phyloP scores from a whole-genome alignment of 2,797 vertebrate species.

The Catharus ustulatus region DNA sequence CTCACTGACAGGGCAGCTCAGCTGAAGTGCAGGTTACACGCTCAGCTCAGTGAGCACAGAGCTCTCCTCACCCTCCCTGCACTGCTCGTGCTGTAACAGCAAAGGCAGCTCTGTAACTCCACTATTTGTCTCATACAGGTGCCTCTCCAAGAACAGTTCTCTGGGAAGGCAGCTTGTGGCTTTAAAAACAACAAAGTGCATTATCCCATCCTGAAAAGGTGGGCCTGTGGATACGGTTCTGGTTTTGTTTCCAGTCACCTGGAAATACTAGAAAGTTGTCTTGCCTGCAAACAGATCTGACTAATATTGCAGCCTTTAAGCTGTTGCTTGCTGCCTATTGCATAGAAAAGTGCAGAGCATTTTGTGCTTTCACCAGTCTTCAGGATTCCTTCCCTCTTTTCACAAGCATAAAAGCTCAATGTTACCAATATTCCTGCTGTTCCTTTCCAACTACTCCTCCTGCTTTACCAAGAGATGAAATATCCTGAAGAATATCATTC shows the following conservation, averaged over 20 bases:
- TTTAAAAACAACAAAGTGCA: not conserved
- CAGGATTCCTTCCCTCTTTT: not conserved
- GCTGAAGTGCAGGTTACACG: not conserved
- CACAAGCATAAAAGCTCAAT: not conserved
- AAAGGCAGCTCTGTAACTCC: not conserved
- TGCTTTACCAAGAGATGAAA: not conserved
- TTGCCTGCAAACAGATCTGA: not conserved
- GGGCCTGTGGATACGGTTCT: not conserved
- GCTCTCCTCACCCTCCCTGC: not conserved
- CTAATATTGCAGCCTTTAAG: not conserved
- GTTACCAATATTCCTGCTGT: not conserved
- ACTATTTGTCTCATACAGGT: rapidly evolving
- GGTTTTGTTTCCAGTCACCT: not conserved
- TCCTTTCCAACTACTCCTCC: not conserved
- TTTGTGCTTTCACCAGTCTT: not conserved
- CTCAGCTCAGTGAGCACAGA: not conserved
- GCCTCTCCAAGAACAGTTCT: not conserved
- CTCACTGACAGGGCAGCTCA: not conserved
- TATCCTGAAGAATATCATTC: not conserved
- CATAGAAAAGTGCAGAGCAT: not conserved
- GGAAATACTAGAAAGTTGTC: not conserved
- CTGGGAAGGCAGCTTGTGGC: not conserved
- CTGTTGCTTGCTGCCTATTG: not conserved
- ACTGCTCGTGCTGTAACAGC: rapidly evolving
- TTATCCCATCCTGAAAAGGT: not conserved